These are phyloP conservation scores for Hipparchia semele DNA, from an alignment of 2,888 invertebrate genomes.

Conservation along the genomic window DNA sequence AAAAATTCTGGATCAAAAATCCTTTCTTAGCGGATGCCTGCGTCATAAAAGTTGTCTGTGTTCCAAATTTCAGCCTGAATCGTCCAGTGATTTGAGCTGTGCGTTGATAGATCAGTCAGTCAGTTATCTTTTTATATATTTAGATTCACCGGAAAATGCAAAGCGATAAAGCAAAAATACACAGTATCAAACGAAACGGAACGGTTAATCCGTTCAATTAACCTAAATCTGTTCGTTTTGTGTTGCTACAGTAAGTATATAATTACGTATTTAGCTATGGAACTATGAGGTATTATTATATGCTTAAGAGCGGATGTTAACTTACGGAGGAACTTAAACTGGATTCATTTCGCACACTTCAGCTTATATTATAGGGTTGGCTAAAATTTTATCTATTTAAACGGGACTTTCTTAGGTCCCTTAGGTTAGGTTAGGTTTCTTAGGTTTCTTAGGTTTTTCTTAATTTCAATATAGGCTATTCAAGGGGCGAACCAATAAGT, in stretches of 20 bases:
- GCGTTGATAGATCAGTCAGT: no score
- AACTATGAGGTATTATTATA: neutral
- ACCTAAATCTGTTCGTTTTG: conserved; percentile 5
- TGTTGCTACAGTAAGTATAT: conserved; percentile 4
- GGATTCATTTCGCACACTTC: neutral
- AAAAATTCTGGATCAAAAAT: no score
- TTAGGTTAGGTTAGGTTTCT: no score
- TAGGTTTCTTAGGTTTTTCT: no score
- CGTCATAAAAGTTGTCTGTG: no score
- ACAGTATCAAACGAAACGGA: neutral
- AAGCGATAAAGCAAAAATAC: conserved; percentile 1
- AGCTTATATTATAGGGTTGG: neutral
- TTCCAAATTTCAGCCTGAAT: no score
- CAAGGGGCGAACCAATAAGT: no score
- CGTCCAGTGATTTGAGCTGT: no score
- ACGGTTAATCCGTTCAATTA: conserved; percentile 14
- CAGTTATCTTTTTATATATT: neutral
- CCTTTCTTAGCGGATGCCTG: no score
- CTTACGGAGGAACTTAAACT: neutral
- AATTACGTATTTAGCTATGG: neutral
- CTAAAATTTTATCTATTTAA: neutral
- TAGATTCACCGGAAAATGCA: conserved; percentile 2
- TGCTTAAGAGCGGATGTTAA: neutral
- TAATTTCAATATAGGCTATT: no score
- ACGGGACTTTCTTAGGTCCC: neutral